Conservation (phyloP, 1,140 invertebrate genomes). For the Psilanteris sp. region DNA sequence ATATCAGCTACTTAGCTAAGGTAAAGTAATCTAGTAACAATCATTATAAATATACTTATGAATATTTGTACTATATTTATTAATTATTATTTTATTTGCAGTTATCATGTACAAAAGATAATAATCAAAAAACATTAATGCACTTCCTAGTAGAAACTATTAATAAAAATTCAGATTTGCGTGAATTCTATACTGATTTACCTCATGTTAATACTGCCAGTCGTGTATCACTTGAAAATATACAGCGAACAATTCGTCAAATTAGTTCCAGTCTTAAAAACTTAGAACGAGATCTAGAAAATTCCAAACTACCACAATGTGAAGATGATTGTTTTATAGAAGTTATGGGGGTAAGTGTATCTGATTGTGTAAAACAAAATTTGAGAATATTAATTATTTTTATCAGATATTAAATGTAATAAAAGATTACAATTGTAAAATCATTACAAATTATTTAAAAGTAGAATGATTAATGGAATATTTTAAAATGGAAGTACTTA, state of each 20-base stretch:
- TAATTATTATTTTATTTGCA: constrained; percentile 73
- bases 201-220: constrained; percentile 91
- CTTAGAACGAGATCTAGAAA: constrained; percentile 92
- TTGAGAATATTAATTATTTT: no score
- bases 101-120: constrained; percentile 95
- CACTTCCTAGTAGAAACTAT: constrained; percentile 95
- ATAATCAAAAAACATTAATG: constrained; percentile 95
- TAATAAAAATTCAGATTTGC: constrained; percentile 91
- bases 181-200: constrained; percentile 91
- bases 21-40: no score
- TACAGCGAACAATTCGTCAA: constrained; percentile 90
- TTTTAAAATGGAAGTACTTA: no score
- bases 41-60: background rate
- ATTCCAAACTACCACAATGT: constrained; percentile 87
- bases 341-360: constrained; percentile 87
- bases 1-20: constrained; percentile 97
- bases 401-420: no score
- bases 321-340: constrained; percentile 90
- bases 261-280: constrained; percentile 93
- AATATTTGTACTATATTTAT: background rate
- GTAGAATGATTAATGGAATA: no score
- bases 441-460: no score
- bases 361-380: no score
- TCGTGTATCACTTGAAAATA: constrained; percentile 90
- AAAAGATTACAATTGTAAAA: no score